These are phyloP conservation scores for Tachycineta bicolor DNA, from an alignment of 2,113 vertebrate species.

Conservation along the genomic window DNA sequence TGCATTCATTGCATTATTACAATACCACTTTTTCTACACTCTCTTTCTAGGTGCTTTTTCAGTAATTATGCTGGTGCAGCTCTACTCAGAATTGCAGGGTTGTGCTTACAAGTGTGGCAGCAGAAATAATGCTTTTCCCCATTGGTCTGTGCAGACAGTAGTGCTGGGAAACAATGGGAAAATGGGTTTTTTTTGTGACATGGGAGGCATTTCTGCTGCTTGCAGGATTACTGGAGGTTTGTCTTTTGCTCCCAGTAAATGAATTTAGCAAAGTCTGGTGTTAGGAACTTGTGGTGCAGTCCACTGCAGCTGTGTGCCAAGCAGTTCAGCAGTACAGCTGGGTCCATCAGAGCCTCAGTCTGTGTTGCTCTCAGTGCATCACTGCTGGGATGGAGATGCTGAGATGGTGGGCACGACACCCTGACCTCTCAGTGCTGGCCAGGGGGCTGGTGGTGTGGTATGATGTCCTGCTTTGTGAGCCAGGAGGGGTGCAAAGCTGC, in stretches of 20 bases:
- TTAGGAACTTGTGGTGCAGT: not conserved
- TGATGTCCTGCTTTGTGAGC: not conserved
- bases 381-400: not conserved
- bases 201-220: not conserved
- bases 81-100: not conserved
- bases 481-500: not conserved
- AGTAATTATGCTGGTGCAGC: not conserved
- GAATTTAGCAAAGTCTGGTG: rapidly evolving
- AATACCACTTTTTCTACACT: not conserved
- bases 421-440: not conserved
- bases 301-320: not conserved
- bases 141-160: not conserved
- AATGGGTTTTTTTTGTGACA: not conserved
- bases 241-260: not conserved
- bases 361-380: not conserved
- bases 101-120: not conserved
- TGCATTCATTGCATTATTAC: not conserved
- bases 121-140: not conserved
- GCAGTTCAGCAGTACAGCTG: not conserved
- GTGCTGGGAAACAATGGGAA: not conserved
- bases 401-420: rapidly evolving
- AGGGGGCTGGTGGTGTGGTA: rapidly evolving
- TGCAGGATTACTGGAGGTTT: not conserved
- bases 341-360: not conserved
- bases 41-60: not conserved